Evolutionary conservation across 2,888 invertebrate species (phyloP), one percentile per base, ranked within the genome.

Genomic region (Vanessa cardui): DNA sequence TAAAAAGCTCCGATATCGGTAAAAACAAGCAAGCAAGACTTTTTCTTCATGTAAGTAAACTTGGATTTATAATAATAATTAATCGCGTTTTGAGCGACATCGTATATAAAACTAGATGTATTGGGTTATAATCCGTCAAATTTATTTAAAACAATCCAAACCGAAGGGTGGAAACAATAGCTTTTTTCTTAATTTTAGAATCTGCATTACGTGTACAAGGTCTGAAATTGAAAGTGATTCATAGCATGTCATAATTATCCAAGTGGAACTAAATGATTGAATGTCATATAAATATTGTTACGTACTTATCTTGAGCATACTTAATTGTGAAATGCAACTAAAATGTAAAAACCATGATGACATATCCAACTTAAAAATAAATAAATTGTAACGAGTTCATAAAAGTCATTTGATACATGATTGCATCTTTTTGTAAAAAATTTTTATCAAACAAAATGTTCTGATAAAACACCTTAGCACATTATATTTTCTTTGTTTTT

Each of bases 241-340:
- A 64, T 50, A 44, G 44, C 50, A 18, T 50, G 58, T 59, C 59
- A 59, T 59, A 59, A 59, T 45, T 50, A 64, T 44, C 39, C 50
- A 64, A 52, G 59, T n/a, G 31, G 50, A 31, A 44, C 59, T 49
- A 52, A 64, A 64, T 64, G 59, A 64, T 64, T 64, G 59, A 64
- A 64, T 64, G 58, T 59, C 59, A 64, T 31, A 56, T 56, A 18
- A 58, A 56, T 39, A 56, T 39, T 56, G n/a, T 56, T 33, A 56
- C 39, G 33, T 33, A 31, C n/a, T 54, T n/a, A 18, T 18, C 18
- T 8, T 39, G 33, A 5, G 12, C 18, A 18, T 8, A 39, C n/a
- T 33, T 6, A 56, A 18, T 56, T 39, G 18, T 33, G 39, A 18
- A 56, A 39, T 12, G 18, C n/a, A 18, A 18, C 4, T 12, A 18